Evolutionary conservation across 2,888 invertebrate genomes (phyloP).

Genomic region (Boloria selene): DNA sequence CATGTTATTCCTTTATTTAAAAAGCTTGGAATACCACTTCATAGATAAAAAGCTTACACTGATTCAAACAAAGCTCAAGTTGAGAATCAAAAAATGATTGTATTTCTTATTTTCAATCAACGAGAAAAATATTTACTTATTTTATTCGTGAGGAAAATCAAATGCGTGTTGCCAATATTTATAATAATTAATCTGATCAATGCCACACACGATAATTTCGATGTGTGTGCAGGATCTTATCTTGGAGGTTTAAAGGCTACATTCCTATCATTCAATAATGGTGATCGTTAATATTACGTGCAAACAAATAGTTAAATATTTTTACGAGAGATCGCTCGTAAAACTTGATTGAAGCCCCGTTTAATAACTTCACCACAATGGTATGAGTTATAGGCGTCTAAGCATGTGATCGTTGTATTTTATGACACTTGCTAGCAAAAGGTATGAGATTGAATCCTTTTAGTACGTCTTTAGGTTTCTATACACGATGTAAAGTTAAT

Average conservation of each 20-base stretch:
- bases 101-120: no score
- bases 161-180: conserved; percentile 51
- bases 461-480: conserved; percentile 21
- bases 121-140: no score
- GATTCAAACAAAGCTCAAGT: no score
- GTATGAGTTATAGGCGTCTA: conserved; percentile 56
- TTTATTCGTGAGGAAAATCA: no score
- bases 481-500: not conserved
- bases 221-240: conserved; percentile 40
- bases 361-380: conserved; percentile 62
- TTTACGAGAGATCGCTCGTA: conserved; percentile 77
- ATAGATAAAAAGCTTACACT: no score
- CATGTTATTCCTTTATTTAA: no score
- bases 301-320: conserved; percentile 81
- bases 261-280: conserved; percentile 46
- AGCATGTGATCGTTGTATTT: conserved; percentile 51
- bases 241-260: conserved; percentile 40
- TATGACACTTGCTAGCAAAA: conserved; percentile 47
- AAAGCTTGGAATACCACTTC: no score
- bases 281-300: conserved; percentile 72
- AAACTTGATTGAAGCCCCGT: conserved; percentile 75
- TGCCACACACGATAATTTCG: conserved; percentile 21
- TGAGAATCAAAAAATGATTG: no score
- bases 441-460: conserved; percentile 44
- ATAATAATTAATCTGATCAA: conserved; percentile 51